Evolutionary conservation across 2,113 vertebrate species (phyloP).

Genomic region (Macrotis lagotis): DNA sequence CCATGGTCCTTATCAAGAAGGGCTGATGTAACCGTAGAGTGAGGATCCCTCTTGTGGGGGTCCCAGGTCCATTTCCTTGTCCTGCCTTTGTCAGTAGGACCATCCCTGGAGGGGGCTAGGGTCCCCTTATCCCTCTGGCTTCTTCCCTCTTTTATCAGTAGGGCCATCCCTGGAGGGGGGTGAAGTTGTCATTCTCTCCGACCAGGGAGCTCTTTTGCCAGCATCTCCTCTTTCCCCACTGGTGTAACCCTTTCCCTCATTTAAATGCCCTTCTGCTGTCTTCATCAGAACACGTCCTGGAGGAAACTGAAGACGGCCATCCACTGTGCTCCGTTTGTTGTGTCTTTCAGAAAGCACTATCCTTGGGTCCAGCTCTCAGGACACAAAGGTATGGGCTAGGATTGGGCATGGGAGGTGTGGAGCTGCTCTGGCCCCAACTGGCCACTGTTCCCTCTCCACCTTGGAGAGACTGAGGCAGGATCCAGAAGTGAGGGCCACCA

Average conservation of each 20-base stretch:
- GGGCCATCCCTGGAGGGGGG: too few relatives aligned
- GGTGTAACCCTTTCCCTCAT: not conserved
- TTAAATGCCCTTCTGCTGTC: conserved; percentile 12
- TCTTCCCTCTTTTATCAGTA: not conserved
- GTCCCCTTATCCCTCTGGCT: not conserved
- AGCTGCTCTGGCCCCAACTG: not conserved
- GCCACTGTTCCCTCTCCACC: not conserved
- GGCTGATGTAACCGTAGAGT: not conserved
- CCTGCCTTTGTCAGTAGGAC: not conserved
- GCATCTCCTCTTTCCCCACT: too few relatives aligned
- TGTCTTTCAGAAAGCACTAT: conserved; percentile 90
- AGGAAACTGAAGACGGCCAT: conserved; percentile 91
- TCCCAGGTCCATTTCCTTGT: too few relatives aligned
- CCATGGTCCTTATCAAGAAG: not conserved
- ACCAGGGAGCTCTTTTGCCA: not conserved
- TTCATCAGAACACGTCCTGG: conserved; percentile 87
- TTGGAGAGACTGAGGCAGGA: not conserved
- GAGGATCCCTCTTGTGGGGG: too few relatives aligned
- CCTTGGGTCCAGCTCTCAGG: conserved; percentile 94
- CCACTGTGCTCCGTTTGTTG: conserved; percentile 89
- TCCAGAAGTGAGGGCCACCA: not conserved
- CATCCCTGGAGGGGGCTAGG: not conserved
- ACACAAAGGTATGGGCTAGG: conserved; percentile 87
- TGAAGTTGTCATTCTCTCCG: too few relatives aligned
- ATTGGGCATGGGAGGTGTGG: not conserved